Evolutionary conservation across 1,140 invertebrate species (phyloP).

Genomic region (Drosophila pruinosa): DNA sequence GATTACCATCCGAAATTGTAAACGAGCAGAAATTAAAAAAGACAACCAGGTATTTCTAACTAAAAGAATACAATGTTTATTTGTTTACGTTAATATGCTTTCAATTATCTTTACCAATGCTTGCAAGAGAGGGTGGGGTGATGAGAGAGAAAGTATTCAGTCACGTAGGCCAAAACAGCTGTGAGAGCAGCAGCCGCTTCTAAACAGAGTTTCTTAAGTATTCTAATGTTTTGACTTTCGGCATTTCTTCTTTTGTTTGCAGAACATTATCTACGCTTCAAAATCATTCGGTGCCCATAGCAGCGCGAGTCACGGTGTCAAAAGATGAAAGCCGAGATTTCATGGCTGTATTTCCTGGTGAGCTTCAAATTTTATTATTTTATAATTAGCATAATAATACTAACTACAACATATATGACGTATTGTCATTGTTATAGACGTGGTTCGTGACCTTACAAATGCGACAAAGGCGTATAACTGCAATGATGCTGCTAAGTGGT

Average conservation of each 20-base stretch:
- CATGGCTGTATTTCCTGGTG: conserved; percentile 91
- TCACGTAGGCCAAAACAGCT: conserved; percentile 51
- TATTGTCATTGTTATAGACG: conserved; percentile 84
- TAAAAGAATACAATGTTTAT: conserved; percentile 25
- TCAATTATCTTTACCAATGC: not conserved
- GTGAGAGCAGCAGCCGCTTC: conserved; percentile 17
- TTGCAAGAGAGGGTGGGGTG: not conserved
- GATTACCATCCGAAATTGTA: conserved; percentile 65
- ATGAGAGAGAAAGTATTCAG: conserved; percentile 29
- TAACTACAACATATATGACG: conserved; percentile 5
- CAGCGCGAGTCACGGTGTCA: conserved; percentile 85
- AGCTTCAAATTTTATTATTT: conserved; percentile 15
- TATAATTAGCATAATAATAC: conserved; percentile 67
- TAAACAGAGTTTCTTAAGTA: conserved; percentile 4
- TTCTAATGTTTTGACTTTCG: conserved; percentile 25
- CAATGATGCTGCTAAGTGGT: conserved; percentile 90
- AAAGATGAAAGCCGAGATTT: conserved; percentile 93
- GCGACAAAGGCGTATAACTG: conserved; percentile 88
- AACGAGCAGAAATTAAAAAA: conserved; percentile 73
- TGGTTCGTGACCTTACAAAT: conserved; percentile 91
- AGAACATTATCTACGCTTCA: conserved; percentile 80
- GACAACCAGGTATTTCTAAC: conserved; percentile 63
- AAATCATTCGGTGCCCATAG: conserved; percentile 84
- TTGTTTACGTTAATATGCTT: conserved; percentile 59
- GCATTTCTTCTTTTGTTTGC: conserved; percentile 29